Percentiles rank a stretch among this genome's conserved stretches.
Conservation (phyloP, 1,140 invertebrate species). For the Macrocentrus cingulum region DNA sequence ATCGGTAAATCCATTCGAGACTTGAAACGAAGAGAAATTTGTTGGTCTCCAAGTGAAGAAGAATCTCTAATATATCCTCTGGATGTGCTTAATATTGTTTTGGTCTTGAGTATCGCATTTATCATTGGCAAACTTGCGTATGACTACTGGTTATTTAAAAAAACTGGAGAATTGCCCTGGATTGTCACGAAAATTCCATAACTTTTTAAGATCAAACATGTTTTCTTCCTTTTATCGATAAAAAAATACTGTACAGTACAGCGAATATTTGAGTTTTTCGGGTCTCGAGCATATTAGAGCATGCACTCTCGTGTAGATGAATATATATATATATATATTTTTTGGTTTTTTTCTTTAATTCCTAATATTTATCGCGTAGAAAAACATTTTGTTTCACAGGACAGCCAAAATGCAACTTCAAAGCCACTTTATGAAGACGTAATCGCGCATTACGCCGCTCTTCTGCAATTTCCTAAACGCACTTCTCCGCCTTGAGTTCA, state of each 20-base stretch:
- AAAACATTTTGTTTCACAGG: no score
- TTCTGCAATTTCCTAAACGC: no score
- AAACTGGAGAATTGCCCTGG: slow-evolving; percentile 78
- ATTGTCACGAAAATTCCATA: slow-evolving; percentile 73
- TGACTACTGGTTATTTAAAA: slow-evolving; percentile 80
- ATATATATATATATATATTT: not conserved
- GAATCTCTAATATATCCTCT: slow-evolving; percentile 64
- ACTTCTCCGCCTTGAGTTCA: no score
- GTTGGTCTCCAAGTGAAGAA: slow-evolving; percentile 15
- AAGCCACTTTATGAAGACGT: no score
- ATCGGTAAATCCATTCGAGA: slow-evolving; percentile 63
- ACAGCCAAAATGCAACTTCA: no score
- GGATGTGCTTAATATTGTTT: slow-evolving; percentile 71
- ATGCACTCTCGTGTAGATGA: no score
- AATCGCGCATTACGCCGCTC: no score
- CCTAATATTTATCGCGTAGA: no score
- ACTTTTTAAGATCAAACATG: slow-evolving; percentile 18
- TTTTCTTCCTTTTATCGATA: slow-evolving; percentile 3
- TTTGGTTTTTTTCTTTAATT: no score
- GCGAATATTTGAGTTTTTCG: no score
- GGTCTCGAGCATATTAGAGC: no score
- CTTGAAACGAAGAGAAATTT: slow-evolving; percentile 25
- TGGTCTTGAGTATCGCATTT: slow-evolving; percentile 68
- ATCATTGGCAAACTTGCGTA: slow-evolving; percentile 75
- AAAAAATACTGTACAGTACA: no score